Conservation (phyloP, 2,797 vertebrate genomes). For the Peromyscus attwateri region DNA sequence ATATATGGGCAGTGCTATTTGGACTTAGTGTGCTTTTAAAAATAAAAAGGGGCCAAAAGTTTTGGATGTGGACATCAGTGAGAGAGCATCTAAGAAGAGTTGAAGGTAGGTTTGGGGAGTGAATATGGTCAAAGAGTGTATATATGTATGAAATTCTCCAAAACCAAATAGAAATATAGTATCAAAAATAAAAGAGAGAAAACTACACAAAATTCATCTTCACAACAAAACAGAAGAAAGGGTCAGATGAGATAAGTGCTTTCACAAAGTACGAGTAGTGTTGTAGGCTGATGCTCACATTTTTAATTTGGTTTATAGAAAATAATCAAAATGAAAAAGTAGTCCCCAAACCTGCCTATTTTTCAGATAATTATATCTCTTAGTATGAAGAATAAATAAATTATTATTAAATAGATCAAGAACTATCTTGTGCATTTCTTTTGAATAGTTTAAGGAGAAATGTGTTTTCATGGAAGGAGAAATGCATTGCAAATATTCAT, state of each 20-base stretch:
- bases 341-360: not conserved
- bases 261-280: not conserved
- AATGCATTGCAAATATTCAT: not conserved
- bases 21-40: not conserved
- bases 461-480: not conserved
- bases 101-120: not conserved
- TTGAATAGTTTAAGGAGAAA: not conserved
- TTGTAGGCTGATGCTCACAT: not conserved
- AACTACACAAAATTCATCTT: not conserved
- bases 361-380: not conserved
- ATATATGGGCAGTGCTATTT: not conserved
- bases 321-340: not conserved
- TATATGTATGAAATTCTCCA: not conserved
- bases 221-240: not conserved
- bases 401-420: not conserved
- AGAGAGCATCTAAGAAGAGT: not conserved
- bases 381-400: not conserved
- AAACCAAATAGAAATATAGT: not conserved
- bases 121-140: not conserved
- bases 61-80: not conserved
- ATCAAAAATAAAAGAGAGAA: not conserved
- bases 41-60: not conserved
- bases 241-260: not conserved
- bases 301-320: not conserved
- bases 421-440: not conserved